Conservation (phyloP, 2,888 invertebrate genomes). For the Ecliptopera silaceata region DNA sequence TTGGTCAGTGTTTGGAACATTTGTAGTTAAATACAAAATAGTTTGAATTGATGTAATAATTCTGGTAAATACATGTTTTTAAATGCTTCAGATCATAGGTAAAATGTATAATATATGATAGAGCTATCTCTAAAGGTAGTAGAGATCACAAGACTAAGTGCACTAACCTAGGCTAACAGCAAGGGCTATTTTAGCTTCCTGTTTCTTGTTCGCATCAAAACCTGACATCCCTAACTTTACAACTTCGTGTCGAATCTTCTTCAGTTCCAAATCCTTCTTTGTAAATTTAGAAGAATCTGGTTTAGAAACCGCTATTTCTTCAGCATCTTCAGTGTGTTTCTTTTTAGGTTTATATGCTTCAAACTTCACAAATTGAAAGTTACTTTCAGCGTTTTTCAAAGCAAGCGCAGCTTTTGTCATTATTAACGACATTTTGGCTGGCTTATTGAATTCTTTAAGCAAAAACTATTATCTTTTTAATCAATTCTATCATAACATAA, state of each 20-base stretch:
- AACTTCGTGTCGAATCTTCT: slow-evolving; percentile 90
- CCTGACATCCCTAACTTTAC: slow-evolving; percentile 93
- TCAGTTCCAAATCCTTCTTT: slow-evolving; percentile 86
- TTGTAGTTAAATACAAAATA: too few relatives aligned
- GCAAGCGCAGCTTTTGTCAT: slow-evolving; percentile 80
- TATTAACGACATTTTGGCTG: slow-evolving; percentile 60
- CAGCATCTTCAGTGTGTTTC: slow-evolving; percentile 44
- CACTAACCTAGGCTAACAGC: slow-evolving; percentile 88
- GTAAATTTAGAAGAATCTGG: slow-evolving; percentile 34
- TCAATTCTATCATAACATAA: not conserved
- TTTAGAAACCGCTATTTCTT: slow-evolving; percentile 37
- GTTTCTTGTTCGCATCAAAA: slow-evolving; percentile 86
- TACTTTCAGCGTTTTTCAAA: slow-evolving; percentile 65
- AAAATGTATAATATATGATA: too few relatives aligned
- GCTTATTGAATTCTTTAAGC: not conserved
- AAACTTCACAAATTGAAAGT: slow-evolving; percentile 76
- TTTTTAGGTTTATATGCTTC: slow-evolving; percentile 80
- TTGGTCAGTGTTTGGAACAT: too few relatives aligned
- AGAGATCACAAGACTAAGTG: not conserved
- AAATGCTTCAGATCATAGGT: too few relatives aligned
- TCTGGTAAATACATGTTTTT: too few relatives aligned
- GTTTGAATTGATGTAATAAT: too few relatives aligned
- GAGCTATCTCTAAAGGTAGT: too few relatives aligned
- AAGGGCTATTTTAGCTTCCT: slow-evolving; percentile 89
- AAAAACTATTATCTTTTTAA: not conserved